Conservation (phyloP, 2,797 vertebrate genomes). For the Enteromius viviparus region DNA sequence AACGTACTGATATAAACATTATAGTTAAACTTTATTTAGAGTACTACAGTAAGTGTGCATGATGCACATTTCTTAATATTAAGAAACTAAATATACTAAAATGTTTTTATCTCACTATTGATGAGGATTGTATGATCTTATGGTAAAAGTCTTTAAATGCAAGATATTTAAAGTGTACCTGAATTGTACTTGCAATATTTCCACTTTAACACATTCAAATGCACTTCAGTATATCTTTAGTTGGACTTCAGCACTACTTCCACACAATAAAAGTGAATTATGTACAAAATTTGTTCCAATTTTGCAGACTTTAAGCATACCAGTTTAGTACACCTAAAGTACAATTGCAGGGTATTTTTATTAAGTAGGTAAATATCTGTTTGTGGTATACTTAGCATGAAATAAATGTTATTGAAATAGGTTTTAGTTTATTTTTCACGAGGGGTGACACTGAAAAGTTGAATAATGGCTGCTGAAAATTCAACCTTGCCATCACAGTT, state of each 20-base stretch:
- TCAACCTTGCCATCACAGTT: not conserved
- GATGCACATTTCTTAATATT: not conserved
- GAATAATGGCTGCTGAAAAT: not conserved
- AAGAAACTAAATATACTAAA: not conserved
- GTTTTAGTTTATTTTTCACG: too few relatives aligned
- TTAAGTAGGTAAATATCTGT: too few relatives aligned
- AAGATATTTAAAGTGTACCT: not conserved
- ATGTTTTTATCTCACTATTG: not conserved
- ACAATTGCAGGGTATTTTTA: too few relatives aligned
- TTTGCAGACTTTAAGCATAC: too few relatives aligned
- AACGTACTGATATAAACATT: not conserved
- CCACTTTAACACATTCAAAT: not conserved
- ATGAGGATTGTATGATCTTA: not conserved
- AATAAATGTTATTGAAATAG: too few relatives aligned
- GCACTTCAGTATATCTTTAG: not conserved
- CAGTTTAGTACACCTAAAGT: too few relatives aligned
- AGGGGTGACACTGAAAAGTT: not conserved
- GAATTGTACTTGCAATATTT: not conserved
- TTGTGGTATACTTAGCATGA: too few relatives aligned
- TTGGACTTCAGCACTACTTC: too few relatives aligned
- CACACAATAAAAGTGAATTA: too few relatives aligned
- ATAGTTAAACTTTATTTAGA: not conserved
- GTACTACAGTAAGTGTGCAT: not conserved
- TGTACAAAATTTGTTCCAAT: too few relatives aligned
- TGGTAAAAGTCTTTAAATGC: not conserved